These are phyloP conservation scores for Heteronetta atricapilla DNA, from an alignment of 2,113 vertebrate species.

Conservation along the genomic window DNA sequence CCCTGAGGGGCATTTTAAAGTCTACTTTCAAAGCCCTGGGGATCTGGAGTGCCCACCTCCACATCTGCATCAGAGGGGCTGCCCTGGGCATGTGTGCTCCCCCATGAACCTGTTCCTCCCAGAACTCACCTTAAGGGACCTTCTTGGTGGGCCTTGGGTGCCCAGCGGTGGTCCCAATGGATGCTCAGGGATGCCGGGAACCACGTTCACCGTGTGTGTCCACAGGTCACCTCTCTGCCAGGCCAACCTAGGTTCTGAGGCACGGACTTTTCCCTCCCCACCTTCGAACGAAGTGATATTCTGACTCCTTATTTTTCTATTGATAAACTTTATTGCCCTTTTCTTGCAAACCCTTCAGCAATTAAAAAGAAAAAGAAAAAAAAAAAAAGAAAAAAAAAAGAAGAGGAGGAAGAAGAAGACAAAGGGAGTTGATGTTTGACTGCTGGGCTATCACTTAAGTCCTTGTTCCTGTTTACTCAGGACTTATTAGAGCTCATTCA, in stretches of 20 bases:
- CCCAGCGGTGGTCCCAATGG: not conserved
- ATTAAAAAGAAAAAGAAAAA: slow-evolving; percentile 17
- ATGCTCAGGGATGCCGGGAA: not conserved
- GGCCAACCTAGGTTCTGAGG: not conserved
- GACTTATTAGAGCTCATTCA: slow-evolving; percentile 80
- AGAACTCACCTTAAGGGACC: not conserved
- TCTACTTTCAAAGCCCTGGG: not conserved
- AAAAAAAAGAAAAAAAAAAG: not conserved
- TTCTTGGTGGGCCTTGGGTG: not conserved
- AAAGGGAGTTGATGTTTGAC: slow-evolving; percentile 75
- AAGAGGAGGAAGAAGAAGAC: slow-evolving; percentile 61
- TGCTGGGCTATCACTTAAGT: slow-evolving; percentile 74
- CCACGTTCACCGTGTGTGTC: rapidly evolving
- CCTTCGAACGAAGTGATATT: not conserved
- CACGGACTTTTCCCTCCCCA: not conserved
- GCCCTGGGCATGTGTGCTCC: rapidly evolving
- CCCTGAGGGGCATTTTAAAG: not conserved
- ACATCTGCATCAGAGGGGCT: not conserved
- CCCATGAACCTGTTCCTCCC: not conserved
- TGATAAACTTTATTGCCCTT: slow-evolving; percentile 42
- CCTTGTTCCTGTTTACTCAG: slow-evolving; percentile 76
- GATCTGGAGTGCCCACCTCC: not conserved
- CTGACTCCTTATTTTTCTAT: slow-evolving; percentile 30
- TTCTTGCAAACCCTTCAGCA: slow-evolving; percentile 46
- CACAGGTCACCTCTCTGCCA: not conserved